These are phyloP conservation scores for Mycteria americana DNA, from an alignment of 2,797 vertebrate genomes.

Conservation along the genomic window DNA sequence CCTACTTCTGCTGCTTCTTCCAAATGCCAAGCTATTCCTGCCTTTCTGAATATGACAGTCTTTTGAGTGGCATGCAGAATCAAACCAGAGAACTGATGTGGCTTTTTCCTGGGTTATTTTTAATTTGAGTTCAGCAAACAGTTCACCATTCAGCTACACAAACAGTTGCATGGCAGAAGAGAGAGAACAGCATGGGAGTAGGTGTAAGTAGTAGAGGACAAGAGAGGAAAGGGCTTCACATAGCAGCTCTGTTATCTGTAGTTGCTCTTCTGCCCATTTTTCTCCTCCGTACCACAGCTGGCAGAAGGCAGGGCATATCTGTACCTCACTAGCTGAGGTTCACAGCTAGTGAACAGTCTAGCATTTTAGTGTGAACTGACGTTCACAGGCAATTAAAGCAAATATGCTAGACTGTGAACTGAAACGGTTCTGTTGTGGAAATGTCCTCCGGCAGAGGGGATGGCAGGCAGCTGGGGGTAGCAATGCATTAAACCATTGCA, in stretches of 20 bases:
- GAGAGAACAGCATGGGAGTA: neutral
- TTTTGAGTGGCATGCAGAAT: neutral
- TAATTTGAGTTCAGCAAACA: neutral
- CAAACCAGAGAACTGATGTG: neutral
- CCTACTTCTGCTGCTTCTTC: neutral
- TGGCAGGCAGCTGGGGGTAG: neutral
- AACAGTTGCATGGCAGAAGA: neutral
- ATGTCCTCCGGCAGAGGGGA: neutral
- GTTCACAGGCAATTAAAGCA: neutral
- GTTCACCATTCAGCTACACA: neutral
- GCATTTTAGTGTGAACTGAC: neutral
- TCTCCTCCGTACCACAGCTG: neutral
- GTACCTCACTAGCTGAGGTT: neutral
- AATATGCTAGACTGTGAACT: neutral
- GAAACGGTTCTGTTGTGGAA: neutral
- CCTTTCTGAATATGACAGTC: neutral
- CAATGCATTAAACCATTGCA: neutral
- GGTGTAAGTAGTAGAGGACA: neutral
- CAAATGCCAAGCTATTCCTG: neutral
- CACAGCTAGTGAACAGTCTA: no score
- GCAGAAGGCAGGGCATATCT: neutral
- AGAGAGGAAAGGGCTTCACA: neutral
- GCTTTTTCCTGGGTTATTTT: slow-evolving; percentile 7
- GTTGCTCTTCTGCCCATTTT: neutral
- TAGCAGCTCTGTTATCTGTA: neutral